These are phyloP conservation scores for Dorcus parallelipipedus DNA, from an alignment of 2,888 invertebrate genomes.

Conservation along the genomic window DNA sequence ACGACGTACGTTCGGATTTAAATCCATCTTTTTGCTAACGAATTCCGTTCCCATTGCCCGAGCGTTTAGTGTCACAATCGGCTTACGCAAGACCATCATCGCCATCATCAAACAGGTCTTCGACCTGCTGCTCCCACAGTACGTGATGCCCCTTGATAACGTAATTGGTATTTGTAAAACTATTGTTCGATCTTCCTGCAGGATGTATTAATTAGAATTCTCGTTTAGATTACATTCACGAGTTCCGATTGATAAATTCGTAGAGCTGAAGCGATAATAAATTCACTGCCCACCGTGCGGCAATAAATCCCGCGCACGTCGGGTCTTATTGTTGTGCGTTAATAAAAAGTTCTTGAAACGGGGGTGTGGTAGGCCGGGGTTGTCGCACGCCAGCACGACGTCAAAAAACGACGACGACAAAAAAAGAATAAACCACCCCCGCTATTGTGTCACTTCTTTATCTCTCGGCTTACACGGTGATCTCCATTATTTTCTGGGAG, in stretches of 20 bases:
- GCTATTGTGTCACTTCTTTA: neutral
- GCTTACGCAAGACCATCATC: neutral
- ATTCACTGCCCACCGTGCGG: too few relatives aligned
- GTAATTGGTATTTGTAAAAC: constrained; percentile 26
- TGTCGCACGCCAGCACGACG: too few relatives aligned
- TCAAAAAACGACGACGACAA: neutral
- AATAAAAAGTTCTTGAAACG: too few relatives aligned
- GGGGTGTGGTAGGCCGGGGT: too few relatives aligned
- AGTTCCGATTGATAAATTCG: neutral
- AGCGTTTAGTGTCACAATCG: neutral
- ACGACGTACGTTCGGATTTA: neutral
- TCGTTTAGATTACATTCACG: neutral
- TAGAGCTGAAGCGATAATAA: too few relatives aligned
- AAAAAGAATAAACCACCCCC: neutral
- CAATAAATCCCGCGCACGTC: too few relatives aligned
- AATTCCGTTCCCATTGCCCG: neutral
- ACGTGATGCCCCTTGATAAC: constrained; percentile 28
- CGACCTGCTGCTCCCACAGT: constrained; percentile 21
- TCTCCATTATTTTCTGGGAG: too few relatives aligned
- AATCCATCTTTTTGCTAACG: too few relatives aligned
- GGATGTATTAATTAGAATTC: constrained; percentile 23
- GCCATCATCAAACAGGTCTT: constrained; percentile 5
- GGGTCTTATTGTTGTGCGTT: too few relatives aligned
- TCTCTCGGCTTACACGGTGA: too few relatives aligned
- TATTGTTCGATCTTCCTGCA: constrained; percentile 21